These are phyloP conservation scores for Dione juno DNA, from an alignment of 2,888 invertebrate species.

Conservation along the genomic window DNA sequence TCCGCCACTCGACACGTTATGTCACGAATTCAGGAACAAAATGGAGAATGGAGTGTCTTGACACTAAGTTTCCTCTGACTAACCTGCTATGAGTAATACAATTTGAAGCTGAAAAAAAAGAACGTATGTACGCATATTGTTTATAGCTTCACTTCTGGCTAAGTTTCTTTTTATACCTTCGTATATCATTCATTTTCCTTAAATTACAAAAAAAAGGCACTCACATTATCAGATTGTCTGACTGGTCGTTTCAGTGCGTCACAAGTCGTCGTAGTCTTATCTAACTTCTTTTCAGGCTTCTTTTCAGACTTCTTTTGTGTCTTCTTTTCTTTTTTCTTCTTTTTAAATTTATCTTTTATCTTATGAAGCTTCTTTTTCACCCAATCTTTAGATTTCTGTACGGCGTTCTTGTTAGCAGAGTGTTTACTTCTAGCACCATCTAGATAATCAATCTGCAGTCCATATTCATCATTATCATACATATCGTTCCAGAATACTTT, in stretches of 20 bases:
- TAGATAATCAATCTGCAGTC: constrained; percentile 55
- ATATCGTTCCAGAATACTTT: constrained; percentile 71
- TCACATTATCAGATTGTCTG: constrained; percentile 33
- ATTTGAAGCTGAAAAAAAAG: too few relatives aligned
- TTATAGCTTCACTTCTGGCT: too few relatives aligned
- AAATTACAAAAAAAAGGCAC: neutral
- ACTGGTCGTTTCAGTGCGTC: constrained; percentile 12
- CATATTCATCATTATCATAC: constrained; percentile 72
- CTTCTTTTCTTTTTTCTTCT: constrained; percentile 24
- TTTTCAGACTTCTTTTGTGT: too few relatives aligned
- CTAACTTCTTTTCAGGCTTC: too few relatives aligned
- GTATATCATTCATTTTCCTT: neutral
- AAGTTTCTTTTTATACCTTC: too few relatives aligned
- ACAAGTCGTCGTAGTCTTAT: neutral
- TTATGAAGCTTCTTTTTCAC: constrained; percentile 61
- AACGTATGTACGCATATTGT: too few relatives aligned
- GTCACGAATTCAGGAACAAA: too few relatives aligned
- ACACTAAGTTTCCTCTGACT: too few relatives aligned
- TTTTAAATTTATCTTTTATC: constrained; percentile 39
- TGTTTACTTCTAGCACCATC: constrained; percentile 57
- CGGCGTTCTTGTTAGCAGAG: constrained; percentile 51
- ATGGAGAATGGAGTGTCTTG: too few relatives aligned
- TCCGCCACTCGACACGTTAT: too few relatives aligned
- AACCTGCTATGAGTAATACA: too few relatives aligned
- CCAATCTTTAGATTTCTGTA: constrained; percentile 64